These are phyloP conservation scores for Lordiphosa stackelbergi DNA, from an alignment of 1,140 invertebrate genomes.

Conservation along the genomic window DNA sequence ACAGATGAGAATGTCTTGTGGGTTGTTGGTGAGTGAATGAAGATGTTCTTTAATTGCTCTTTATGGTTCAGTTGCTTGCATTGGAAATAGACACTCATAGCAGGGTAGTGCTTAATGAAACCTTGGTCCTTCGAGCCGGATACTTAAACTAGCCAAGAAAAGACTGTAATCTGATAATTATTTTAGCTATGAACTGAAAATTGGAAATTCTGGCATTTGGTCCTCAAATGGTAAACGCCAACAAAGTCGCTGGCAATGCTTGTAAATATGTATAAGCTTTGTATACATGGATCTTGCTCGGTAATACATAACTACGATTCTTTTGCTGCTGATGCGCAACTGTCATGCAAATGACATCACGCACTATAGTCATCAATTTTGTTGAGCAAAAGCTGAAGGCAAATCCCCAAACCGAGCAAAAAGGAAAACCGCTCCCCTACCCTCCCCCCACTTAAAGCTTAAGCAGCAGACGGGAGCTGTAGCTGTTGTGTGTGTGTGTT, in stretches of 20 bases:
- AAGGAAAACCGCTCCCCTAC: slow-evolving; percentile 1
- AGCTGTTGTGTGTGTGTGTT: slow-evolving; percentile 58
- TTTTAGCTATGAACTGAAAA: too few species aligned
- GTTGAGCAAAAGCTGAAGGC: slow-evolving; percentile 41
- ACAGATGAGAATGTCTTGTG: too few species aligned
- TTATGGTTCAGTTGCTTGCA: too few species aligned
- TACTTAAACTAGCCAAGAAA: too few species aligned
- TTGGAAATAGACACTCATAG: too few species aligned
- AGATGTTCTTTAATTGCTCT: neutral
- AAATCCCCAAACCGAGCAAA: slow-evolving; percentile 54
- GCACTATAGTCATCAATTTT: slow-evolving; percentile 74
- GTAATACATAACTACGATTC: neutral
- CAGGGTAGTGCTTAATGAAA: too few species aligned
- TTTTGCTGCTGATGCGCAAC: slow-evolving; percentile 52
- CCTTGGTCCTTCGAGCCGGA: too few species aligned
- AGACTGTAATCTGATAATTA: too few species aligned
- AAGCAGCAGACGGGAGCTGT: slow-evolving; percentile 27
- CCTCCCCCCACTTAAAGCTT: slow-evolving; percentile 42
- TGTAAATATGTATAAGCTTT: too few species aligned
- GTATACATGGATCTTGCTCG: slow-evolving; percentile 10
- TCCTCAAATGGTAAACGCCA: too few species aligned
- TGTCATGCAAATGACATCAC: slow-evolving; percentile 73
- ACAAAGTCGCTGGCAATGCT: too few species aligned
- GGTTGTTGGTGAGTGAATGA: neutral
- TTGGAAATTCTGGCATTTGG: too few species aligned